These are phyloP conservation scores for Boleophthalmus pectinirostris DNA, from an alignment of 2,113 vertebrate species.

Conservation along the genomic window DNA sequence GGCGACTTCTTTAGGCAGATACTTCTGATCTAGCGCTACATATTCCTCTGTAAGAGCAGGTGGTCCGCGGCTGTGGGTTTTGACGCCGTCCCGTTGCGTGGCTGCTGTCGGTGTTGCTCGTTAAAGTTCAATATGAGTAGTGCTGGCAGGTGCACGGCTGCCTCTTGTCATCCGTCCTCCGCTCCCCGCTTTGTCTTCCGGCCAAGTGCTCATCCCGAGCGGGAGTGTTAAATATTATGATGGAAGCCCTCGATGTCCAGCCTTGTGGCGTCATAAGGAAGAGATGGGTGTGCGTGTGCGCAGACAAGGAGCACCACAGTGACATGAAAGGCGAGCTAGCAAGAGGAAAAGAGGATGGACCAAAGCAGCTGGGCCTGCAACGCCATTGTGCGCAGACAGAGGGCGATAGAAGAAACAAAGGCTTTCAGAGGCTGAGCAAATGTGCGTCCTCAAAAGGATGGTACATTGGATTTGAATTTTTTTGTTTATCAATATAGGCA, in stretches of 20 bases:
- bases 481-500: background rate
- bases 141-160: slow-evolving; percentile 71
- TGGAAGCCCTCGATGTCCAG: slow-evolving; percentile 81
- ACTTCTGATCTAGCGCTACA: background rate
- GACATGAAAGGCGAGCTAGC: slow-evolving; percentile 75
- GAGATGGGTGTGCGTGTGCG: slow-evolving; percentile 89
- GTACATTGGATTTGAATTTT: background rate
- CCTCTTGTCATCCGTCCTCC: slow-evolving; percentile 50
- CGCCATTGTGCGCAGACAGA: slow-evolving; percentile 28
- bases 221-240: slow-evolving; percentile 91
- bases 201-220: slow-evolving; percentile 62
- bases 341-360: slow-evolving; percentile 26
- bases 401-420: slow-evolving; percentile 43
- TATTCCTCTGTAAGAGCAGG: slow-evolving; percentile 16
- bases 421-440: background rate
- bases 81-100: slow-evolving; percentile 34
- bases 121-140: slow-evolving; percentile 23
- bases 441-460: background rate
- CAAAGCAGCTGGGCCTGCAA: slow-evolving; percentile 24
- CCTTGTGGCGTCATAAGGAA: slow-evolving; percentile 90
- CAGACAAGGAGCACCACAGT: slow-evolving; percentile 75
- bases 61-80: slow-evolving; percentile 45
- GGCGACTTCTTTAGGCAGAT: slow-evolving; percentile 11
- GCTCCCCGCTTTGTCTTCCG: slow-evolving; percentile 47
- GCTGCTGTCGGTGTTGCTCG: slow-evolving; percentile 25